Conservation (phyloP, 1,140 invertebrate species). For the Sinella curviseta region DNA sequence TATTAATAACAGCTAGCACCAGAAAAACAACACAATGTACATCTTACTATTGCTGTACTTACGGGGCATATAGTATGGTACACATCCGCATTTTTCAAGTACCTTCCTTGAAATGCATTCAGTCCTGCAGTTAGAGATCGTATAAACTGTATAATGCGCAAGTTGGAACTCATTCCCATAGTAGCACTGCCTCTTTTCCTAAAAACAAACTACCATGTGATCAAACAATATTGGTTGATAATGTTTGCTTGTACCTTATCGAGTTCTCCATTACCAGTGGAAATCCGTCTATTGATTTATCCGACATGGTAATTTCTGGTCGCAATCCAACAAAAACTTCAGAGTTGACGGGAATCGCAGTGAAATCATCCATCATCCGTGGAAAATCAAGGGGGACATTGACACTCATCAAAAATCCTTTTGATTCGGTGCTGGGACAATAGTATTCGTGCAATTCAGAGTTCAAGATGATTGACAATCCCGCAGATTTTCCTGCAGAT, state of each 20-base stretch:
- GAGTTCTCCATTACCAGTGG: constrained; percentile 39
- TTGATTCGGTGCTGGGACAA: constrained; percentile 58
- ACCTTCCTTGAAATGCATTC: background rate
- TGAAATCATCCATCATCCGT: constrained; percentile 34
- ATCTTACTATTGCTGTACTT: too few species aligned
- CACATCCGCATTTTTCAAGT: background rate
- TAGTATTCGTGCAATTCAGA: constrained; percentile 45
- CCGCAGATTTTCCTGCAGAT: background rate
- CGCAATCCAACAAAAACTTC: constrained; percentile 40
- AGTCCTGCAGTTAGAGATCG: background rate
- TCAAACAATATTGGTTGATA: background rate
- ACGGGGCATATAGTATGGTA: background rate
- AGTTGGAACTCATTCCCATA: background rate
- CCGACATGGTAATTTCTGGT: constrained; percentile 44
- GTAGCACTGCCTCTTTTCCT: background rate
- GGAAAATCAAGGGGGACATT: background rate
- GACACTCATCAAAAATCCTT: constrained; percentile 63
- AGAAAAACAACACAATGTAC: background rate
- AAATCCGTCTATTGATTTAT: constrained; percentile 33
- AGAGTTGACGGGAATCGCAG: constrained; percentile 30
- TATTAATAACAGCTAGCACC: background rate
- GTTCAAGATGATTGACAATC: constrained; percentile 52
- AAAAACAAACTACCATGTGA: background rate
- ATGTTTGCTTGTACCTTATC: too few species aligned
- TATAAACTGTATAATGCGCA: background rate